Evolutionary conservation across 2,888 invertebrate species (phyloP).

Genomic region (Helobdella robusta): DNA sequence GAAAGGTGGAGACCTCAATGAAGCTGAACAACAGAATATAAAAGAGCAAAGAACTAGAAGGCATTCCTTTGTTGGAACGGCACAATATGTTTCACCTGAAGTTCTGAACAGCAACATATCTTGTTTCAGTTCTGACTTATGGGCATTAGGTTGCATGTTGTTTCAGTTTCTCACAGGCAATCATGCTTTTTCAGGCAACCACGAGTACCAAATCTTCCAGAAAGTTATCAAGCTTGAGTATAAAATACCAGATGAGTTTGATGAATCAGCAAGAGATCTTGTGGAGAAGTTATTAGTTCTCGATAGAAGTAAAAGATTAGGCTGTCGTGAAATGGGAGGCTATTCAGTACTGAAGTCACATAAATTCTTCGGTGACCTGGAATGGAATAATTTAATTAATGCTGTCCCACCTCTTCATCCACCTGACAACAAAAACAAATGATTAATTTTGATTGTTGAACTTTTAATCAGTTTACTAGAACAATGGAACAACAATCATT

Average conservation of each 20-base stretch:
- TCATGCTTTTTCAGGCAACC: constrained; percentile 56
- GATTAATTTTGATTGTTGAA: too few relatives aligned
- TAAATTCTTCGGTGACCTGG: constrained; percentile 80
- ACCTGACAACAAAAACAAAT: too few relatives aligned
- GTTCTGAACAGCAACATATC: constrained; percentile 58
- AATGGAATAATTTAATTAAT: too few relatives aligned
- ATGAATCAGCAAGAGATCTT: constrained; percentile 61
- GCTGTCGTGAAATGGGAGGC: constrained; percentile 57
- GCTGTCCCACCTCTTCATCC: too few relatives aligned
- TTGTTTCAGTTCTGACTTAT: constrained; percentile 67
- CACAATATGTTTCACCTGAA: constrained; percentile 97
- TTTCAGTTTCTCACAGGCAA: constrained; percentile 84
- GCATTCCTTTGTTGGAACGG: constrained; percentile 81
- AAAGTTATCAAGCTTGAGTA: constrained; percentile 83
- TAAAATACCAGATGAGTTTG: constrained; percentile 83
- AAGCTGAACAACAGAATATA: background rate
- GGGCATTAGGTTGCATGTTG: constrained; percentile 92
- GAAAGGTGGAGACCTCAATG: background rate
- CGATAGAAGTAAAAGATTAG: constrained; percentile 70
- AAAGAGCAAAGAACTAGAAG: constrained; percentile 26
- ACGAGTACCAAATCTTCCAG: constrained; percentile 90
- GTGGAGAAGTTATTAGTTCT: constrained; percentile 54
- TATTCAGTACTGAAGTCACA: constrained; percentile 77
- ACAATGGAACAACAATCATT: too few relatives aligned
- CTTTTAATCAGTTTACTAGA: too few relatives aligned